Conservation (phyloP, 2,888 invertebrate species). For the Microctonus hyperodae region DNA sequence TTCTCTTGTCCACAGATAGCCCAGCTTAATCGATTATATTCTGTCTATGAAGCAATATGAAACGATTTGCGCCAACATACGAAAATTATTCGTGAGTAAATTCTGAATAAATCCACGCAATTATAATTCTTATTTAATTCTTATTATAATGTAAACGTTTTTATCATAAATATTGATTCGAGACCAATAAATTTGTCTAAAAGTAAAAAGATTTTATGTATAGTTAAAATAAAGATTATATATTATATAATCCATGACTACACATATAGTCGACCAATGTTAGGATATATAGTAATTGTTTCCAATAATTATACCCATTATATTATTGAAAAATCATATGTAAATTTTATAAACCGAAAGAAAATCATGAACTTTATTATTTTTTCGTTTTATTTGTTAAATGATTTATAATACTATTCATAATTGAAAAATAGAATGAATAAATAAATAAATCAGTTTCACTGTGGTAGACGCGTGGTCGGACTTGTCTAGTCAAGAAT, state of each 20-base stretch:
- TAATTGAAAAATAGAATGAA: neutral
- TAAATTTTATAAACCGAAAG: neutral
- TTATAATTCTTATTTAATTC: constrained; percentile 22
- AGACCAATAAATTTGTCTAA: too few relatives aligned
- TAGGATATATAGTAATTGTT: constrained; percentile 8
- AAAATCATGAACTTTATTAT: too few relatives aligned
- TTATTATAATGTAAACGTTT: too few relatives aligned
- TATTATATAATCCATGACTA: too few relatives aligned
- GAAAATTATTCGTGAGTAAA: constrained; percentile 20
- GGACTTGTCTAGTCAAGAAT: constrained; percentile 36
- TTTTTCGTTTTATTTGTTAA: too few relatives aligned
- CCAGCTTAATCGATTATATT: constrained; percentile 30
- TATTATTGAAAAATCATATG: neutral
- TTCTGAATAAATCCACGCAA: constrained; percentile 16
- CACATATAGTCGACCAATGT: too few relatives aligned
- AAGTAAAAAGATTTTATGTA: too few relatives aligned
- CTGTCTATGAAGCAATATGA: constrained; percentile 2
- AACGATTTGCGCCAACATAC: neutral
- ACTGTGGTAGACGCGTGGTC: constrained; percentile 33
- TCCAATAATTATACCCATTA: constrained; percentile 6
- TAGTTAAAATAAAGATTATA: too few relatives aligned
- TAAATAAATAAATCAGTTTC: constrained; percentile 27
- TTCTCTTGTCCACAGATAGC: constrained; percentile 32
- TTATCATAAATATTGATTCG: too few relatives aligned
- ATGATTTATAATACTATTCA: neutral